These are phyloP conservation scores for Isoperla grammatica DNA, from an alignment of 2,888 invertebrate species.

Conservation along the genomic window DNA sequence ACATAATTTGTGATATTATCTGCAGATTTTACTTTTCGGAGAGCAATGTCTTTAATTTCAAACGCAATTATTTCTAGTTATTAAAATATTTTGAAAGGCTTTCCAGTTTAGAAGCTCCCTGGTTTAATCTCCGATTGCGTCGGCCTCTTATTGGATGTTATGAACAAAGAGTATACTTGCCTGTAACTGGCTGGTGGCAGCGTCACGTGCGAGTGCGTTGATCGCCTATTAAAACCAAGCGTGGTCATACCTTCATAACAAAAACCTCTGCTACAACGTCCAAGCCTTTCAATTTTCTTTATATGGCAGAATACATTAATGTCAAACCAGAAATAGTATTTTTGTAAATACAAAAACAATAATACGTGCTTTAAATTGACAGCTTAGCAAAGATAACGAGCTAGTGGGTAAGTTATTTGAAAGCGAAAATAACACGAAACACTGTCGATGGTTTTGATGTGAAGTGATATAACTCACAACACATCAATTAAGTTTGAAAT, in stretches of 20 bases:
- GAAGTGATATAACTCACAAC: neutral
- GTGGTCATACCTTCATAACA: constrained; percentile 9
- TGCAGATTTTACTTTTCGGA: no score
- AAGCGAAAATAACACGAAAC: constrained; percentile 8
- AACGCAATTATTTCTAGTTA: no score
- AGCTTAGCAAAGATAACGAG: neutral
- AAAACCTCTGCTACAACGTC: neutral
- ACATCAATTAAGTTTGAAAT: constrained; percentile 14
- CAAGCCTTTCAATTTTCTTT: constrained; percentile 1
- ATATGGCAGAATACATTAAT: constrained; percentile 10
- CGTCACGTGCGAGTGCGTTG: no score
- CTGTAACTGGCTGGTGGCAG: no score
- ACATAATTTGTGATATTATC: no score
- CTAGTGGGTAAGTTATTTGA: constrained; percentile 1
- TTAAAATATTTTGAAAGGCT: no score
- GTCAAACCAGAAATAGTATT: constrained; percentile 16
- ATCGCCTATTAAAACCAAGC: no score
- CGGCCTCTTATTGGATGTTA: no score
- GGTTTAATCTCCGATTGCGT: no score
- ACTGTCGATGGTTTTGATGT: neutral
- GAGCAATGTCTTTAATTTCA: no score
- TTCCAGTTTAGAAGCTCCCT: no score
- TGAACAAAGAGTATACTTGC: no score
- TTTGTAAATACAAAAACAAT: constrained; percentile 9
- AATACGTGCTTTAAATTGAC: constrained; percentile 14